Conservation (phyloP, 2,797 vertebrate species). For the Clarias fuscus region DNA sequence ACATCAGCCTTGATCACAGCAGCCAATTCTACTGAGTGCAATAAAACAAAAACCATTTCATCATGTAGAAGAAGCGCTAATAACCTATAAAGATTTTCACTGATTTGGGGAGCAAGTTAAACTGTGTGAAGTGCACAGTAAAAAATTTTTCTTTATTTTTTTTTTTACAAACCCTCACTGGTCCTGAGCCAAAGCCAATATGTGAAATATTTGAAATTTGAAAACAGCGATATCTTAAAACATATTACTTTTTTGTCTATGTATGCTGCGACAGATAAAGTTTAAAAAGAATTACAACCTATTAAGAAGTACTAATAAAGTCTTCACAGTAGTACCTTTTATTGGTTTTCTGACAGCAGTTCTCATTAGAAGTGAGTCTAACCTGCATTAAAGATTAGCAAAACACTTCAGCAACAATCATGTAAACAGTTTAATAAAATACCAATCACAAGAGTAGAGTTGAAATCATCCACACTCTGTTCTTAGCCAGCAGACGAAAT, state of each 20-base stretch:
- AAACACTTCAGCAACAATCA: background rate
- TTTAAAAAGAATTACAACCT: background rate
- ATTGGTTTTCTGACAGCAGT: background rate
- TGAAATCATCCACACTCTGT: background rate
- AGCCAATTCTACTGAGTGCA: background rate
- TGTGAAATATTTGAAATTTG: no score
- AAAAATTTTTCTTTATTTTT: background rate
- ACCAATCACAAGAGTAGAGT: background rate
- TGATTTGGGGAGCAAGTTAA: conserved; percentile 6
- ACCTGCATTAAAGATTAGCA: background rate
- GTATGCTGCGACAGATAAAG: background rate
- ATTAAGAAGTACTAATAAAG: background rate
- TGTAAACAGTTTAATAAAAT: background rate
- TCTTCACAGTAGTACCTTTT: background rate
- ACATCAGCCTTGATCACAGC: background rate
- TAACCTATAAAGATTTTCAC: background rate
- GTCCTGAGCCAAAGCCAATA: background rate
- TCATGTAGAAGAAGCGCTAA: background rate
- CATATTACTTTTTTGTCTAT: background rate
- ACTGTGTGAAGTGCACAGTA: background rate
- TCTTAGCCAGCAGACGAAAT: background rate
- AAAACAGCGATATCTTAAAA: background rate
- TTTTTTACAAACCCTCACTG: background rate
- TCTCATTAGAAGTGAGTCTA: background rate
- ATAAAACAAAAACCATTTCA: background rate